Evolutionary conservation across 2,113 vertebrate genomes (phyloP).

Genomic region (Sclerurus mexicanus): DNA sequence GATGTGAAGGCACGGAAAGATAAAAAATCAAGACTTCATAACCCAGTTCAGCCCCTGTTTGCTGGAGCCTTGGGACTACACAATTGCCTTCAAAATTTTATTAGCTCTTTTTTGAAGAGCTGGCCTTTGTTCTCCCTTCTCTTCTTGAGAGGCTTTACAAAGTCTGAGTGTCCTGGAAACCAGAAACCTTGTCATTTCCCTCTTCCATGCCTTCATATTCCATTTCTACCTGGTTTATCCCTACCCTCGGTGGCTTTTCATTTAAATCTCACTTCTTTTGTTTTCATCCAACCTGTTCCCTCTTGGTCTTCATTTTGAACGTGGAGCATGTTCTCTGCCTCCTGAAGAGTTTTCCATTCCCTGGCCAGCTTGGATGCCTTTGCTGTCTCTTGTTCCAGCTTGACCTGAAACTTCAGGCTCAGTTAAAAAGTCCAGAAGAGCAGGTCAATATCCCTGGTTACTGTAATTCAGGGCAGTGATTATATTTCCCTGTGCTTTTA

Average conservation of each 20-base stretch:
- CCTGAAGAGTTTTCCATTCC: background rate
- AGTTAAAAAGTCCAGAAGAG: background rate
- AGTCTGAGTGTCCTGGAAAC: background rate
- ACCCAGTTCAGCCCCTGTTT: background rate
- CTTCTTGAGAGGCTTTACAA: background rate
- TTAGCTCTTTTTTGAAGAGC: background rate
- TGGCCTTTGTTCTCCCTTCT: background rate
- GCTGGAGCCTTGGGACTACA: background rate
- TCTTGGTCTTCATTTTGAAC: background rate
- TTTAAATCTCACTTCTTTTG: background rate
- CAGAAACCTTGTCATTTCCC: background rate
- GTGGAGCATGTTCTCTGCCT: background rate
- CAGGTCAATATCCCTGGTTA: background rate
- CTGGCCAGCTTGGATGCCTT: background rate
- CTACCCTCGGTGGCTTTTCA: background rate
- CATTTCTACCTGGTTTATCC: background rate
- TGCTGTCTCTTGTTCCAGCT: background rate
- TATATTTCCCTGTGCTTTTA: background rate
- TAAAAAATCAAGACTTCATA: background rate
- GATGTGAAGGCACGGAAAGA: background rate
- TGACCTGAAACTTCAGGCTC: background rate
- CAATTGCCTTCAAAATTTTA: background rate
- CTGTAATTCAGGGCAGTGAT: background rate
- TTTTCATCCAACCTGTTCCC: background rate
- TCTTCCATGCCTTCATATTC: background rate